phyloP scores from a whole-genome alignment of 2,888 invertebrate genomes.

The Conops quadrifasciatus region DNA sequence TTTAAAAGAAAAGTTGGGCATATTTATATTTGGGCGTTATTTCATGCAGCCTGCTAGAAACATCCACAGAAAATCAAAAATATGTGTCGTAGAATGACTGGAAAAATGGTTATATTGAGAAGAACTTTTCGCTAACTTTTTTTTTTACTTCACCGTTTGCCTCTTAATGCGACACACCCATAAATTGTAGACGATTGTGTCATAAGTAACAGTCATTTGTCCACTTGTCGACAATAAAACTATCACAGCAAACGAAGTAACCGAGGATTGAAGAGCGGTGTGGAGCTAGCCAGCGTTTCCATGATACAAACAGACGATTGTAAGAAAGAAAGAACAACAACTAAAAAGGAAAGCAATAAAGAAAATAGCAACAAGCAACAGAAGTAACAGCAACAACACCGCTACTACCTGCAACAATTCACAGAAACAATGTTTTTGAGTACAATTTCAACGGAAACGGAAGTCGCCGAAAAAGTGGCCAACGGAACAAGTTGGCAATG shows the following conservation, averaged over 20 bases:
- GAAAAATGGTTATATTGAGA: too few relatives aligned
- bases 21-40: too few relatives aligned
- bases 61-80: too few relatives aligned
- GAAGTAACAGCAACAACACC: neutral
- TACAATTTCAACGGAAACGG: slow-evolving; percentile 35
- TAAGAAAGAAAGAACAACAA: neutral
- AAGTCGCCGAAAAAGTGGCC: slow-evolving; percentile 48
- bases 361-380: neutral
- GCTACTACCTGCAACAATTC: neutral
- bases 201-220: slow-evolving; percentile 63
- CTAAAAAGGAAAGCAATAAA: neutral
- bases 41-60: too few relatives aligned
- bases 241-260: neutral
- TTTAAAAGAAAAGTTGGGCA: too few relatives aligned
- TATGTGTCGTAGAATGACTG: too few relatives aligned
- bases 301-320: neutral
- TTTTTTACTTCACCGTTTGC: neutral
- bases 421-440: slow-evolving; percentile 9
- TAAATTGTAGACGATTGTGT: slow-evolving; percentile 29
- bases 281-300: neutral
- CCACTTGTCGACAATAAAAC: slow-evolving; percentile 46
- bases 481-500: slow-evolving; percentile 18
- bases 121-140: neutral
- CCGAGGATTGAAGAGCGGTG: slow-evolving; percentile 8
- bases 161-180: neutral